These are phyloP conservation scores for Axis porcinus DNA, from an alignment of 2,113 vertebrate species.

Conservation along the genomic window DNA sequence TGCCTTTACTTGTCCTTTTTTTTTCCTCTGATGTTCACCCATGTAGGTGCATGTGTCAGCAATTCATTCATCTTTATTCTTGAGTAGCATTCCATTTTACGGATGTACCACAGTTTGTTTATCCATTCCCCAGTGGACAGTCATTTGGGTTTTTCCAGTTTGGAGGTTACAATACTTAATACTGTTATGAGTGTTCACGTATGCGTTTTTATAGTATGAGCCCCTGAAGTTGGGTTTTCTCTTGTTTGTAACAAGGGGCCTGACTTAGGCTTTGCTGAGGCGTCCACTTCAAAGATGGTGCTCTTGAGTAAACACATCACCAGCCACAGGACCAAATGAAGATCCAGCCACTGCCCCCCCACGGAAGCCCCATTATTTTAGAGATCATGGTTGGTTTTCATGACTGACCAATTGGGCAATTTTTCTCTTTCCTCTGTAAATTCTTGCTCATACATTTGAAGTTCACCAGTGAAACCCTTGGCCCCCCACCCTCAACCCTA, in stretches of 20 bases:
- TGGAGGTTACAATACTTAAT: not conserved
- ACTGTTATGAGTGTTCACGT: not conserved
- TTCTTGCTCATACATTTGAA: not conserved
- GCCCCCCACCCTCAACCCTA: accelerated
- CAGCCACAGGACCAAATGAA: not conserved
- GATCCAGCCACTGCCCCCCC: not conserved
- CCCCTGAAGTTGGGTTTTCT: not conserved
- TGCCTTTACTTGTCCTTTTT: not conserved
- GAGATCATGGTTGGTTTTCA: not conserved
- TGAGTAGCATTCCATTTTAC: not conserved
- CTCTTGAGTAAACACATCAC: not conserved
- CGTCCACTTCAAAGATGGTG: not conserved
- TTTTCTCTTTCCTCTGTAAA: not conserved
- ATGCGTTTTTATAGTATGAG: not conserved
- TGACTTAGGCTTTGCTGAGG: not conserved
- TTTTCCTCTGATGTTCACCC: not conserved
- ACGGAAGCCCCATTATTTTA: not conserved
- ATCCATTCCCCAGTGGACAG: not conserved
- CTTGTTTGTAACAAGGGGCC: not conserved
- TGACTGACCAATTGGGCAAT: not conserved
- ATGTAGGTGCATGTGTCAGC: not conserved
- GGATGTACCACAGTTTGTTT: not conserved
- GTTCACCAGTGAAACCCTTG: not conserved
- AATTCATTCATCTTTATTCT: not conserved
- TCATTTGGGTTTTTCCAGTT: not conserved